Evolutionary conservation across 2,888 invertebrate genomes (phyloP).

Genomic region (Megastigmus dorsalis): DNA sequence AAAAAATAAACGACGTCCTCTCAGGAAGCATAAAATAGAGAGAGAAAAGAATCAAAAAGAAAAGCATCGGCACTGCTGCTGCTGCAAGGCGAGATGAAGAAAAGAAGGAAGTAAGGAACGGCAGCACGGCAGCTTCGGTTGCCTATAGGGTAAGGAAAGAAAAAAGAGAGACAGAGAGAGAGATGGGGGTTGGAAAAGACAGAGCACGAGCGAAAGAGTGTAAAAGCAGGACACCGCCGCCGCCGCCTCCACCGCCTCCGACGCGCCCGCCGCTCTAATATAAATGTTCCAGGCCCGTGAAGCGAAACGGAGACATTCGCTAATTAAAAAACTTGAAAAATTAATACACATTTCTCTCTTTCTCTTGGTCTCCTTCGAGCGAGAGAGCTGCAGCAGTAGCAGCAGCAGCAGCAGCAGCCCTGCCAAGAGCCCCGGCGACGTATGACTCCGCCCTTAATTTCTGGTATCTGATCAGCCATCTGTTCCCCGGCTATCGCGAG

Average conservation of each 20-base stretch:
- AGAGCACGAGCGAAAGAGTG: conserved; percentile 53
- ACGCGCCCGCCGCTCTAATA: conserved; percentile 67
- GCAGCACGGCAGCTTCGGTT: conserved; percentile 16
- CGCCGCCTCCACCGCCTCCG: conserved; percentile 53
- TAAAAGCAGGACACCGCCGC: conserved; percentile 59
- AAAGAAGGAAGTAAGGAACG: conserved; percentile 36
- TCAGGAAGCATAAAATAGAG: conserved; percentile 8
- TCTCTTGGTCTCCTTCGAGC: too few species aligned
- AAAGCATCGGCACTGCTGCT: conserved; percentile 2
- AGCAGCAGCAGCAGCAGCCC: conserved; percentile 60
- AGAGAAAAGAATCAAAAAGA: conserved; percentile 34
- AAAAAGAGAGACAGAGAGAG: not conserved
- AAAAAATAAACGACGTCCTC: conserved; percentile 9
- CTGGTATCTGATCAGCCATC: conserved; percentile 74
- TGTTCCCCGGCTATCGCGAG: conserved; percentile 62
- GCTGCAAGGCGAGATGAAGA: conserved; percentile 39
- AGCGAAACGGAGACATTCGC: conserved; percentile 73
- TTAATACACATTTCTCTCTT: conserved; percentile 74
- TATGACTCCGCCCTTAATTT: conserved; percentile 67
- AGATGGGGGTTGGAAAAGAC: conserved; percentile 36
- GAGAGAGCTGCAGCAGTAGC: conserved; percentile 60
- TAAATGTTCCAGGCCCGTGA: conserved; percentile 71
- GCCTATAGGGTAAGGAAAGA: conserved; percentile 14
- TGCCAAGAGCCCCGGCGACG: too few species aligned
- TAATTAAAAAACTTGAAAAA: conserved; percentile 75